These are phyloP conservation scores for Nymphalis c-album DNA, from an alignment of 2,888 invertebrate genomes.

Conservation along the genomic window DNA sequence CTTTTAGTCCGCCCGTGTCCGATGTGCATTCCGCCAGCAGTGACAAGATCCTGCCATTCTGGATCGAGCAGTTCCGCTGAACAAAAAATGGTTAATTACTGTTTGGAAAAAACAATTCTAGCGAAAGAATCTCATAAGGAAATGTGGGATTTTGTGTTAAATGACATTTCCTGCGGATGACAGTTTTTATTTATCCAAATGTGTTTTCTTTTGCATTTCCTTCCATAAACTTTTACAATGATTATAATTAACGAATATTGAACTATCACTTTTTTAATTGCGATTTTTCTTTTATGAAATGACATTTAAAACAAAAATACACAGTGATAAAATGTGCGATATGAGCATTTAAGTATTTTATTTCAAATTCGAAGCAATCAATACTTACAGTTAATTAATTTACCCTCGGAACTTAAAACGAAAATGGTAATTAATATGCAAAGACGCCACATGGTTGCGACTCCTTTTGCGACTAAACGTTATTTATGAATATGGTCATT, in stretches of 20 bases:
- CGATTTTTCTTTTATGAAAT: too few relatives aligned
- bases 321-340: too few relatives aligned
- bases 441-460: constrained; percentile 49
- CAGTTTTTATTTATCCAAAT: background rate
- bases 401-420: constrained; percentile 42
- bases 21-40: constrained; percentile 58
- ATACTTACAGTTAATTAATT: constrained; percentile 42
- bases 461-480: constrained; percentile 27
- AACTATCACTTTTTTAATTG: too few relatives aligned
- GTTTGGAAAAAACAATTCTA: constrained; percentile 1
- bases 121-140: constrained; percentile 1
- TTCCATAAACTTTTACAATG: too few relatives aligned
- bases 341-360: too few relatives aligned
- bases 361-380: background rate
- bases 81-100: constrained; percentile 19
- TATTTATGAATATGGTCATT: constrained; percentile 31
- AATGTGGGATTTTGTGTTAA: constrained; percentile 2
- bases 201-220: background rate
- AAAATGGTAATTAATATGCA: constrained; percentile 43
- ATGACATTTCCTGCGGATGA: constrained; percentile 5
- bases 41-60: constrained; percentile 58
- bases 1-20: constrained; percentile 63
- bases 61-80: constrained; percentile 45
- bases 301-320: too few relatives aligned
- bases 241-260: too few relatives aligned